These are phyloP conservation scores for Planococcus citri DNA, from an alignment of 1,140 invertebrate species.

Conservation along the genomic window DNA sequence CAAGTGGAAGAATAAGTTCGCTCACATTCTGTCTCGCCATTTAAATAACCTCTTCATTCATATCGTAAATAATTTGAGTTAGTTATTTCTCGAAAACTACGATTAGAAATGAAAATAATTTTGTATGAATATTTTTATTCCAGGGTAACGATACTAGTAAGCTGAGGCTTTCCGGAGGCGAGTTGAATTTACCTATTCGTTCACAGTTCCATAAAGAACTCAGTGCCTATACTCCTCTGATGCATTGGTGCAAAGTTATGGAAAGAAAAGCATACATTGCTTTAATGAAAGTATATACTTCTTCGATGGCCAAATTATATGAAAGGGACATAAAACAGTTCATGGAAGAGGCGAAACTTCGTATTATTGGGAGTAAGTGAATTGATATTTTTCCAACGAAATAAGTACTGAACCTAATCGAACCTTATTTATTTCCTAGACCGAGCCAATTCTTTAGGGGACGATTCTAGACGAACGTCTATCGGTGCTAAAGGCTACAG, in stretches of 20 bases:
- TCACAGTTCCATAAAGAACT: slow-evolving; percentile 68
- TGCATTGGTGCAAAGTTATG: slow-evolving; percentile 79
- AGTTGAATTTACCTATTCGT: slow-evolving; percentile 52
- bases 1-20: slow-evolving; percentile 73
- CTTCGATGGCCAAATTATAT: slow-evolving; percentile 66
- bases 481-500: neutral
- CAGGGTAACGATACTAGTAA: slow-evolving; percentile 55
- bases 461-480: slow-evolving; percentile 30
- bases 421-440: neutral
- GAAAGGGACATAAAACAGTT: slow-evolving; percentile 67
- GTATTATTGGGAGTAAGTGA: slow-evolving; percentile 33
- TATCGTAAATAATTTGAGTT: slow-evolving; percentile 48
- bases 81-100: slow-evolving; percentile 4
- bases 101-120: too few species aligned
- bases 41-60: slow-evolving; percentile 89
- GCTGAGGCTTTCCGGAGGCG: slow-evolving; percentile 40
- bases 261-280: slow-evolving; percentile 68
- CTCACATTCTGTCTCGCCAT: slow-evolving; percentile 66
- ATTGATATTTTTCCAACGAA: neutral
- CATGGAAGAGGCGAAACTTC: slow-evolving; percentile 58
- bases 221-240: slow-evolving; percentile 69
- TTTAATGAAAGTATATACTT: slow-evolving; percentile 66
- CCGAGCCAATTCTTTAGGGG: slow-evolving; percentile 30
- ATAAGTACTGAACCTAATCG: neutral
- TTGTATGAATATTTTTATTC: slow-evolving; percentile 23